Percentiles rank a stretch among this genome's conserved stretches.
phyloP scores from a whole-genome alignment of 2,113 vertebrate genomes.

The Salvelinus fontinalis region DNA sequence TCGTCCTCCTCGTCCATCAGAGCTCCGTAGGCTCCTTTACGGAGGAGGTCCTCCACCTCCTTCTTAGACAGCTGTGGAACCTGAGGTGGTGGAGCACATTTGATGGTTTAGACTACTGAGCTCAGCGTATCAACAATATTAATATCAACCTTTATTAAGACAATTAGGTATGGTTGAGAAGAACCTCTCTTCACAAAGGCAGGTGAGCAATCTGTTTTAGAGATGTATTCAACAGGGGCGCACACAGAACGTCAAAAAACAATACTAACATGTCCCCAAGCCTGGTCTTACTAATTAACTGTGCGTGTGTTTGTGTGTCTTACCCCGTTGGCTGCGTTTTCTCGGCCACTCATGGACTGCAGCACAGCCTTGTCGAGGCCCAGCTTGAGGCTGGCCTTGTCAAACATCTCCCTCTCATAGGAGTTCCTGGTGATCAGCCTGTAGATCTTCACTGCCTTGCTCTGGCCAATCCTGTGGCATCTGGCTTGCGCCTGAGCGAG shows the following conservation, averaged over 20 bases:
- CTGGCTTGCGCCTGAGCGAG: conserved; percentile 88
- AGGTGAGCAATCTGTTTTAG: too few relatives aligned
- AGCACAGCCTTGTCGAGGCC: conserved; percentile 97
- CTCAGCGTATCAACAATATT: too few relatives aligned
- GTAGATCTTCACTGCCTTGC: conserved; percentile 98
- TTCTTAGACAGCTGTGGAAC: conserved; percentile 97
- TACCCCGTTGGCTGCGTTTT: conserved; percentile 95
- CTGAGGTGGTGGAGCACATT: conserved; percentile 55
- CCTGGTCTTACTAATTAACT: neutral
- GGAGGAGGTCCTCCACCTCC: conserved; percentile 94
- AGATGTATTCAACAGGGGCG: too few relatives aligned
- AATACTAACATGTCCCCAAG: too few relatives aligned
- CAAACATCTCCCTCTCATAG: conserved; percentile 99
- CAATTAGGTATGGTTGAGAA: too few relatives aligned
- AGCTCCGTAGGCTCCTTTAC: conserved; percentile 95
- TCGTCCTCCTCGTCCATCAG: conserved; percentile 99
- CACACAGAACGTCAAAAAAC: too few relatives aligned
- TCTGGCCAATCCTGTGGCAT: conserved; percentile 97
- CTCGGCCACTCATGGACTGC: conserved; percentile 96
- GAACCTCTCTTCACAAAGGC: too few relatives aligned
- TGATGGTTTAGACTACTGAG: too few relatives aligned
- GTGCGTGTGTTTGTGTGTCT: neutral
- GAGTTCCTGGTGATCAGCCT: conserved; percentile 97
- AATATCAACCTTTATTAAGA: too few relatives aligned
- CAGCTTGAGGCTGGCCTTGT: conserved; percentile 97